Percentiles rank a stretch among this genome's conserved stretches.
These are phyloP conservation scores for Metellina segmentata DNA, from an alignment of 2,888 invertebrate species.

Conservation along the genomic window DNA sequence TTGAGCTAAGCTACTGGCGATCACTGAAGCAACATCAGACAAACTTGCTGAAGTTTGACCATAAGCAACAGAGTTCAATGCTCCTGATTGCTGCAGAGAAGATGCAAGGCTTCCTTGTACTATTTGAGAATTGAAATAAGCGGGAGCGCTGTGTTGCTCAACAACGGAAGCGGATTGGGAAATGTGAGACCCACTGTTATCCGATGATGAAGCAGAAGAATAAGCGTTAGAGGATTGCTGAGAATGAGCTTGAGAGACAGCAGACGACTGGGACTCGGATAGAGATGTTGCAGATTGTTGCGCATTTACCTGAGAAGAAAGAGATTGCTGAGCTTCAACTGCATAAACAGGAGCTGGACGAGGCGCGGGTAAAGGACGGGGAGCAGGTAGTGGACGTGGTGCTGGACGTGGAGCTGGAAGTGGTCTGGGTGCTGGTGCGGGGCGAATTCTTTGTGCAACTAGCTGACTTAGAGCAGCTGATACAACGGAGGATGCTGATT, in stretches of 20 bases:
- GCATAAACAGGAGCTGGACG: not conserved
- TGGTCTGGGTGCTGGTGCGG: not conserved
- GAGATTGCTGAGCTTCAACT: constrained; percentile 3
- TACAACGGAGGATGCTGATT: not conserved
- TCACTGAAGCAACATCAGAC: not conserved
- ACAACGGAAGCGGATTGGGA: not conserved
- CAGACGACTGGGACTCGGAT: not conserved
- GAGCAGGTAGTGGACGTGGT: not conserved
- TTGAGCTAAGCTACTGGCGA: not conserved
- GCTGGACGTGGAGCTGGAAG: not conserved
- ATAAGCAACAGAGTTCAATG: not conserved
- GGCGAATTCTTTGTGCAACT: not conserved
- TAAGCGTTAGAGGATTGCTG: not conserved
- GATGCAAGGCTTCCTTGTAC: constrained; percentile 4
- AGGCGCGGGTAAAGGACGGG: constrained; percentile 7
- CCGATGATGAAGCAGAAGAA: not conserved
- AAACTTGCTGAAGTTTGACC: not conserved
- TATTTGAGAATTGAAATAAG: constrained; percentile 23
- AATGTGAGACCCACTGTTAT: not conserved
- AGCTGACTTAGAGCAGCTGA: not conserved
- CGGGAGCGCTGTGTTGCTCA: not conserved
- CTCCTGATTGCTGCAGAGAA: not conserved
- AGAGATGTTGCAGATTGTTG: not conserved
- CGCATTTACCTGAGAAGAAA: not conserved
- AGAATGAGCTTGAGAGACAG: not conserved